Conservation (phyloP, 2,797 vertebrate genomes). For the Ceryle rudis region DNA sequence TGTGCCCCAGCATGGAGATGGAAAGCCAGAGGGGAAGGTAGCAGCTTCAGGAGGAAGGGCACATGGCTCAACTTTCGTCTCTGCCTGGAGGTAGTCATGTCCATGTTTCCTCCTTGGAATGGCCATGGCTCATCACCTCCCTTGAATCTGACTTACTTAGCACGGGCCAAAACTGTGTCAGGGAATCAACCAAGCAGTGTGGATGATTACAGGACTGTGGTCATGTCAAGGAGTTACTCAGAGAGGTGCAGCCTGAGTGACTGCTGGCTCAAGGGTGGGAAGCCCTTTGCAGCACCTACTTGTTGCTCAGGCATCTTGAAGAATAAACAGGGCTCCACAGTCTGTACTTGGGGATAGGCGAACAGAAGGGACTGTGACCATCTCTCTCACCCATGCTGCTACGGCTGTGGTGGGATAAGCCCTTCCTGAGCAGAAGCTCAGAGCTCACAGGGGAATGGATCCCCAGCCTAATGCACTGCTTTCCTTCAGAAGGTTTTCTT, state of each 20-base stretch:
- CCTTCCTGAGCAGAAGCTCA: not conserved
- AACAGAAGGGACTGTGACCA: not conserved
- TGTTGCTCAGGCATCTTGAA: not conserved
- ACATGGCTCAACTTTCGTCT: not conserved
- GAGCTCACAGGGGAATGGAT: not conserved
- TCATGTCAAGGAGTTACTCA: not conserved
- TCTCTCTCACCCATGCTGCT: not conserved
- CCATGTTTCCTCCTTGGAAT: not conserved
- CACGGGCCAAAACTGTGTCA: not conserved
- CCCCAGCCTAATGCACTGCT: not conserved
- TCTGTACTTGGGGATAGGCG: not conserved
- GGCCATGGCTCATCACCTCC: not conserved
- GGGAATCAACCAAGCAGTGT: not conserved
- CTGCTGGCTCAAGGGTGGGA: not conserved
- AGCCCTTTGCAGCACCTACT: not conserved
- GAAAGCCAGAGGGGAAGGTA: not conserved
- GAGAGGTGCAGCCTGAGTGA: not conserved
- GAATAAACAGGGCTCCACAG: not conserved
- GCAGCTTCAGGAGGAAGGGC: not conserved
- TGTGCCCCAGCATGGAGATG: not conserved
- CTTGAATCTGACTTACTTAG: not conserved
- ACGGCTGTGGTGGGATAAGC: fast-evolving
- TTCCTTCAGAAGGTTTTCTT: not conserved
- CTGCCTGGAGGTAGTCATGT: not conserved
- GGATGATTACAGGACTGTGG: not conserved